Evolutionary conservation across 2,113 vertebrate genomes (phyloP), one percentile per base, ranked within the genome.

Genomic region (Xenopus tropicalis): DNA sequence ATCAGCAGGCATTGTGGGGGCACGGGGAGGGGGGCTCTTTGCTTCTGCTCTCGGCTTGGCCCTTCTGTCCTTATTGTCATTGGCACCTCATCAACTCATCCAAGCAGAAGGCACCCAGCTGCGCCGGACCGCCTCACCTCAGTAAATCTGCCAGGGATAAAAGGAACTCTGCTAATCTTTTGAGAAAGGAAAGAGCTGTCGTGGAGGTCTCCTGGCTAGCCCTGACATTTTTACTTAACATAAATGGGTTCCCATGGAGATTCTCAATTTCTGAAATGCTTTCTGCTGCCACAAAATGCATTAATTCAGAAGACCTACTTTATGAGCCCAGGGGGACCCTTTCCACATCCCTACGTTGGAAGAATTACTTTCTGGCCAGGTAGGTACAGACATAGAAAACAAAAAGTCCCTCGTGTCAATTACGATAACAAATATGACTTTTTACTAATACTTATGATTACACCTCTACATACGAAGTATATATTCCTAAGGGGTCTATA

Each of bases 71-170:
- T 48, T 69, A 75, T 75, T 69, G 66, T 75, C 66, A 69, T 44
- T 37, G 72, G 43, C 58, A 75, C 66, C 64, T 75, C 57, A 75
- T 75, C 68, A 75, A 75, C 64, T 62, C 58, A 37, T 51, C 72
- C 57, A 17, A 44, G 66, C 72, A 75, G 66, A 68, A 75, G 64
- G 66, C 72, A 24, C 46, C 72, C 24, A 48, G 67, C 65, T 37
- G 72, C 14, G n/a, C 44, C 43, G 58, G 22, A 22, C 65, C 44
- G 57, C 57, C 61, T 66, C 56, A 62, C 64, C 72, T 69, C 22
- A 19, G 65, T 68, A 61, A 52, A 74, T 74, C 72, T 74, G 56
- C 20, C 43, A 14, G 14, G 42, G 56, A 68, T 74, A 43, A 67
- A 67, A 74, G 56, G 24, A 68, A 20, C 46, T 12, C n/a, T 62